Evolutionary conservation across 2,888 invertebrate species (phyloP), one percentile per base, ranked within the genome.

Genomic region (Flexamia atlantica): DNA sequence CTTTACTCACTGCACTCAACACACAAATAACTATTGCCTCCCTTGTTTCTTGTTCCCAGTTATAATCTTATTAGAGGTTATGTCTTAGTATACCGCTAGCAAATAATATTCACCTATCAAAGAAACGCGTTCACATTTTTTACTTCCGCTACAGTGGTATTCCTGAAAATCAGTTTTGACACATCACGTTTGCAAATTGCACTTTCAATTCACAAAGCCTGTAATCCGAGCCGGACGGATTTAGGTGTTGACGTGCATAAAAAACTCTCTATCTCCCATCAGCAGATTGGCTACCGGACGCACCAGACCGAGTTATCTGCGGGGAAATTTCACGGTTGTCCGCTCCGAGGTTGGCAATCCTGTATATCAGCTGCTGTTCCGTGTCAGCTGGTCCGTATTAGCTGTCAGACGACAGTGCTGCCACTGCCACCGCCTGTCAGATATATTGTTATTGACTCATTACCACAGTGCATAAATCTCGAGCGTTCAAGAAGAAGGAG

Each of bases 381-480:
- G 46, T 46, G 42, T 72, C 74, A 76, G 74, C 74, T 76, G 74
- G 40, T 46, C 64, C 30, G 30, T 64, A 64, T 64, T 64, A 64
- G 64, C 64, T 28, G 64, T 76, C 42, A 46, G 74, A 76, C 46
- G 74, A 76, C 74, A 76, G 42, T 20, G 28, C 74, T 36, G 28
- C 23, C 70, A n/a, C n/a, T 40, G 42, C 32, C 72, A 76, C 74
- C 17, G 46, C 40, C 28, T 76, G 50, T 76, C 74, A 50, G 74
- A 76, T 76, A 76, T 76, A 76, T 76, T 76, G 74, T 76, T 76
- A 76, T 76, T 76, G 74, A 76, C 74, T 76, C 74, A 76, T 76
- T 76, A 76, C 74, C 74, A 76, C 40, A 50, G 74, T 23, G 50
- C 74, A 76, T 76, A 76, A 76, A 76, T 76, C 74, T 76, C 40